Evolutionary conservation across 2,888 invertebrate genomes (phyloP).

Genomic region (Macaria notata): DNA sequence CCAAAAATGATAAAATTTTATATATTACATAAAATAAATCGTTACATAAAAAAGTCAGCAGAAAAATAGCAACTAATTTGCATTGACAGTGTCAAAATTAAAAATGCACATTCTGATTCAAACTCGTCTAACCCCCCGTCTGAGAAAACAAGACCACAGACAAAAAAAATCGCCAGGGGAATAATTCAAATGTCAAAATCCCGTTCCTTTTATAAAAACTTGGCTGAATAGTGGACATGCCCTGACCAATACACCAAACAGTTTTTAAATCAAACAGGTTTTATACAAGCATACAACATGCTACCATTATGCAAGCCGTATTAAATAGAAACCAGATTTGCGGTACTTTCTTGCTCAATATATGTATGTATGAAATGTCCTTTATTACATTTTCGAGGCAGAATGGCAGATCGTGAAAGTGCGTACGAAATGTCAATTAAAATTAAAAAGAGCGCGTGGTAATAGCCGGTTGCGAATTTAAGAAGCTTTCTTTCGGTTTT

Average conservation of each 20-base stretch:
- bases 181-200: constrained; percentile 12
- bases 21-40: too few species aligned
- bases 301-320: constrained; percentile 56
- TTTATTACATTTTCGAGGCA: constrained; percentile 41
- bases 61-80: neutral
- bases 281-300: constrained; percentile 27
- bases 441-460: constrained; percentile 25
- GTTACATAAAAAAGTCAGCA: too few species aligned
- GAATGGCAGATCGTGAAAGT: constrained; percentile 38
- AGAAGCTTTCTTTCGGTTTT: constrained; percentile 20
- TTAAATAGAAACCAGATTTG: constrained; percentile 64
- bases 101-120: neutral
- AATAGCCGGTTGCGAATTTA: constrained; percentile 28
- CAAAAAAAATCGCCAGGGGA: constrained; percentile 8
- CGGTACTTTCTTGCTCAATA: constrained; percentile 37
- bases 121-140: neutral
- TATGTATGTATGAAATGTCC: constrained; percentile 41
- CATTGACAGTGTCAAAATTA: neutral
- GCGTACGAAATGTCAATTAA: constrained; percentile 47
- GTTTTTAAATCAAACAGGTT: constrained; percentile 30
- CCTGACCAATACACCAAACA: constrained; percentile 27
- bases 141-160: constrained; percentile 13
- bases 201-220: constrained; percentile 15
- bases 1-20: too few species aligned
- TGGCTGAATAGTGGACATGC: constrained; percentile 20